phyloP scores from a whole-genome alignment of 2,797 vertebrate species.

The Mormyrops attenuatus region DNA sequence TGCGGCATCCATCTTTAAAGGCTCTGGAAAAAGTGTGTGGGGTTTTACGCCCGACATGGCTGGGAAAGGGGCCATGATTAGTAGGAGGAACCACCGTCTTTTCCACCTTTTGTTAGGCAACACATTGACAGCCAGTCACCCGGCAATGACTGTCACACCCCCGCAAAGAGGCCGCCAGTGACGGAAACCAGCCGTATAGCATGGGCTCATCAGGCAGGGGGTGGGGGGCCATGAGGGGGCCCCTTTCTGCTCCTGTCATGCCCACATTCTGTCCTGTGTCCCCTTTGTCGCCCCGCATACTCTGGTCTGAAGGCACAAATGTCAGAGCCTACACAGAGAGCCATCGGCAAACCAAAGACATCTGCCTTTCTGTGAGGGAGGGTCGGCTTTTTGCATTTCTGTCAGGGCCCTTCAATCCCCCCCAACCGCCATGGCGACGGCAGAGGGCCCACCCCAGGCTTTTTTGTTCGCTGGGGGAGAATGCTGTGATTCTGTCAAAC shows the following conservation, averaged over 20 bases:
- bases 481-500: neutral
- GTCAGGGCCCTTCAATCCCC: constrained; percentile 12
- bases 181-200: constrained; percentile 70
- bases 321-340: neutral
- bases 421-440: neutral
- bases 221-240: constrained; percentile 4
- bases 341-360: neutral
- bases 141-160: constrained; percentile 74
- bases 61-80: constrained; percentile 65
- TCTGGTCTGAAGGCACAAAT: constrained; percentile 18
- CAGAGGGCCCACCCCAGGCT: neutral
- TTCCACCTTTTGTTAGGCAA: constrained; percentile 62
- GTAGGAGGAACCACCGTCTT: constrained; percentile 68
- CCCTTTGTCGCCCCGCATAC: constrained; percentile 8
- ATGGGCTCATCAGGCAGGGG: constrained; percentile 55
- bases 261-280: constrained; percentile 20
- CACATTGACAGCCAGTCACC: constrained; percentile 72
- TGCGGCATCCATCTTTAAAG: constrained; percentile 59
- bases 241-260: constrained; percentile 22
- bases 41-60: constrained; percentile 53
- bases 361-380: neutral
- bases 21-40: constrained; percentile 63
- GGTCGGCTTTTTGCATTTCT: neutral
- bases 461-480: constrained; percentile 15
- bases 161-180: constrained; percentile 63